A percentile compares a stretch with the other conserved stretches of the same genome.
These are phyloP conservation scores for Ceratina japonica DNA, from an alignment of 1,140 invertebrate species.

Conservation along the genomic window DNA sequence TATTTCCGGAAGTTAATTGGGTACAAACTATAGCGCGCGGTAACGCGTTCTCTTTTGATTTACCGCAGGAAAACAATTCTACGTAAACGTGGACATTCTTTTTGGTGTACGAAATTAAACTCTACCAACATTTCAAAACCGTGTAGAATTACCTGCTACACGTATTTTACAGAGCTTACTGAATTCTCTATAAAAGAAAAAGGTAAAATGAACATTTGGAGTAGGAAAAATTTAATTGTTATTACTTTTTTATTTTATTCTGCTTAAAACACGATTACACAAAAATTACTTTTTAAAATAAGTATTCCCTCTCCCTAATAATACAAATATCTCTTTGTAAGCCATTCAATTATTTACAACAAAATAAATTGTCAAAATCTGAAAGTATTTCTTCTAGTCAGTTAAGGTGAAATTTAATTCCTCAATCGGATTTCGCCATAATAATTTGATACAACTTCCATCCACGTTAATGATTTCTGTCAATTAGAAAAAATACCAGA, in stretches of 20 bases:
- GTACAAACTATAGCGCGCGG: neutral
- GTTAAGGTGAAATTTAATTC: neutral
- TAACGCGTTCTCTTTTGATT: neutral
- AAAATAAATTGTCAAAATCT: too few species aligned
- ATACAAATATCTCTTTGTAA: too few species aligned
- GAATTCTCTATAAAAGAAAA: neutral
- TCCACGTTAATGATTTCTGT: neutral
- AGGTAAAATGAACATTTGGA: too few species aligned
- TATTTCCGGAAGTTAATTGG: conserved; percentile 20
- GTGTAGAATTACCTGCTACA: neutral
- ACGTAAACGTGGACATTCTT: neutral
- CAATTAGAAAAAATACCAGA: neutral
- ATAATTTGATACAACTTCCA: neutral
- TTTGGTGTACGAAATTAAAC: neutral
- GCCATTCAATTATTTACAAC: too few species aligned
- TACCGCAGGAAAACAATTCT: neutral
- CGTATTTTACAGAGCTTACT: neutral
- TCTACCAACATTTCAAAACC: neutral
- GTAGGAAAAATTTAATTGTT: too few species aligned
- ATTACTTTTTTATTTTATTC: too few species aligned
- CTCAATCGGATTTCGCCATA: neutral
- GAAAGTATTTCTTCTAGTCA: neutral
- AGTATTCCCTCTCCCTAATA: too few species aligned
- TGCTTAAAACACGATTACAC: too few species aligned
- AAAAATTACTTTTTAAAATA: too few species aligned